phyloP scores from a whole-genome alignment of 2,888 invertebrate genomes.

The Anodontia alba region DNA sequence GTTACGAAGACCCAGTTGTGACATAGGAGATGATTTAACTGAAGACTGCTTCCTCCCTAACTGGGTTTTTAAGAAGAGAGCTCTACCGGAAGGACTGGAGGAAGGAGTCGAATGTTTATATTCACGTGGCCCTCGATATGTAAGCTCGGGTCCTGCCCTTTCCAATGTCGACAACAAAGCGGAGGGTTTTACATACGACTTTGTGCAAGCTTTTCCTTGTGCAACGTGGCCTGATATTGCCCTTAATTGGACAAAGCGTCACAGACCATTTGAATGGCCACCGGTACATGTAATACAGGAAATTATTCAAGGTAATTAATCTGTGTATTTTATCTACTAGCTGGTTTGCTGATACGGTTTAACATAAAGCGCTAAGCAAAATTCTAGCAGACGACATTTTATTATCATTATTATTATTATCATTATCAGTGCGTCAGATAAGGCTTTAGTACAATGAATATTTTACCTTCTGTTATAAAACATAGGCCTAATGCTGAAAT shows the following conservation, averaged over 20 bases:
- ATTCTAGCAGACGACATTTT: too few species aligned
- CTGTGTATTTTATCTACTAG: too few species aligned
- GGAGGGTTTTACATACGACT: slow-evolving; percentile 52
- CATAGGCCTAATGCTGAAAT: too few species aligned
- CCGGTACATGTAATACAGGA: slow-evolving; percentile 21
- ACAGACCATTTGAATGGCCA: slow-evolving; percentile 46
- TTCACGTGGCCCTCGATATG: background rate
- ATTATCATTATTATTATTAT: too few species aligned
- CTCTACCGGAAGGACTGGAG: slow-evolving; percentile 13
- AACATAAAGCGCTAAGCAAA: background rate
- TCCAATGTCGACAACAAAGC: slow-evolving; percentile 31
- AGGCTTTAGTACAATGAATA: too few species aligned
- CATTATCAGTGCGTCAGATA: too few species aligned
- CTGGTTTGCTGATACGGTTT: background rate
- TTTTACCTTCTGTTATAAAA: too few species aligned
- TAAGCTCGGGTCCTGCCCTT: slow-evolving; percentile 45
- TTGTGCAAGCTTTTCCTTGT: slow-evolving; percentile 57
- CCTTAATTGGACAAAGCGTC: slow-evolving; percentile 50
- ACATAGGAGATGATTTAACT: slow-evolving; percentile 26
- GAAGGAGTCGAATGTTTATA: background rate
- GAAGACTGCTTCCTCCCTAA: slow-evolving; percentile 39
- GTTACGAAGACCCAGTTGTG: slow-evolving; percentile 22
- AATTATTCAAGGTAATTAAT: slow-evolving; percentile 34
- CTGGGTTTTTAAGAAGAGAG: slow-evolving; percentile 19
- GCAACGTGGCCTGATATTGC: slow-evolving; percentile 50